Conservation (phyloP, 2,797 vertebrate genomes). For the Rhadinocentrus ornatus region DNA sequence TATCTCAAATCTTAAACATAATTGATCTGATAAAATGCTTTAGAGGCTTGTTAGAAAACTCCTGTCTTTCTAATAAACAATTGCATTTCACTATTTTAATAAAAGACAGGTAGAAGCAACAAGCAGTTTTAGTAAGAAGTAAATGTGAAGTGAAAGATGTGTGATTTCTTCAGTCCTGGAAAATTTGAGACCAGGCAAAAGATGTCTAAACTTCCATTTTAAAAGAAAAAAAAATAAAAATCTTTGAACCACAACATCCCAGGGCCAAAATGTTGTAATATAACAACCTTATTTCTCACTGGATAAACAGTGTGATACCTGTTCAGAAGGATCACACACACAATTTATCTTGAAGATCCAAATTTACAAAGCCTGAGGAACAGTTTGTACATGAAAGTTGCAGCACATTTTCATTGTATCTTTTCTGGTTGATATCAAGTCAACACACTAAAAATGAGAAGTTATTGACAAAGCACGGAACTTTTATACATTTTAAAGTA, state of each 20-base stretch:
- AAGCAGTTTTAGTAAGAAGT: not conserved
- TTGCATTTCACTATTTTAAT: not conserved
- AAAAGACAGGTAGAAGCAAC: not conserved
- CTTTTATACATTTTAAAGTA: slow-evolving; percentile 8
- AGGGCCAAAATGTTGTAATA: not conserved
- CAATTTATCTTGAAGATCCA: slow-evolving; percentile 1
- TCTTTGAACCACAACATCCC: not conserved
- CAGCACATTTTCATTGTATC: not conserved
- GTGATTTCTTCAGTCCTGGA: not conserved
- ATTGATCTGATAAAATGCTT: not conserved
- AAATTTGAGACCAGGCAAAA: slow-evolving; percentile 2
- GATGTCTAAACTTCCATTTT: not conserved
- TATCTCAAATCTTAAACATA: not conserved
- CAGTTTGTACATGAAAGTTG: slow-evolving; percentile 13
- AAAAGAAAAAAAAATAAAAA: too few species aligned
- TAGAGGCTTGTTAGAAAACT: too few species aligned
- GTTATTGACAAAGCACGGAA: slow-evolving; percentile 19
- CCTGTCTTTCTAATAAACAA: not conserved
- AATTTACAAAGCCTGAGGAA: slow-evolving; percentile 59
- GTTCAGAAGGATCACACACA: slow-evolving; percentile 3
- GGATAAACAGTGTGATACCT: not conserved
- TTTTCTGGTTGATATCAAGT: slow-evolving; percentile 8
- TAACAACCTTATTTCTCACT: not conserved
- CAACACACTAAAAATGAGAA: slow-evolving; percentile 3
- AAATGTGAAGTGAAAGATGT: not conserved